A percentile compares a stretch with the other conserved stretches of the same genome.
phyloP scores from a whole-genome alignment of 2,888 invertebrate genomes.

The Coecobrya sp. region DNA sequence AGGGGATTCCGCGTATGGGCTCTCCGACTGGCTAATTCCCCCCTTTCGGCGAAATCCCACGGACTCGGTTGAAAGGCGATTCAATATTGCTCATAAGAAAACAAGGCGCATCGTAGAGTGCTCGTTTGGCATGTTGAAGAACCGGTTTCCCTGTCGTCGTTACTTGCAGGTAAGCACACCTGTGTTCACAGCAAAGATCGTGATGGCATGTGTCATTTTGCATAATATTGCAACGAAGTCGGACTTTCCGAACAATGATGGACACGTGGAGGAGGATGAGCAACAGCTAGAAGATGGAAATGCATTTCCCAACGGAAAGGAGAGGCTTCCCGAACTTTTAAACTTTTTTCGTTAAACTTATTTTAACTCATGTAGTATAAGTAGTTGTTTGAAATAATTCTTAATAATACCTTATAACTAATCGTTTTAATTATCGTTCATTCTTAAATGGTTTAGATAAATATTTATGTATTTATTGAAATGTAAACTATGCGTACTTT shows the following conservation, averaged over 20 bases:
- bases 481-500: no score
- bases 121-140: not conserved
- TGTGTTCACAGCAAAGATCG: not conserved
- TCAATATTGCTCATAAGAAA: not conserved
- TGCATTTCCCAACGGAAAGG: no score
- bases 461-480: no score
- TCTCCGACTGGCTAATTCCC: not conserved
- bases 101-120: not conserved
- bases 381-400: no score
- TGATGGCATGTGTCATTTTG: not conserved
- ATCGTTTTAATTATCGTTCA: no score
- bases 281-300: no score
- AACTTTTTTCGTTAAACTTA: no score
- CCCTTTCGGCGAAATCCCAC: not conserved
- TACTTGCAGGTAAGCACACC: not conserved
- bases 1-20: not conserved
- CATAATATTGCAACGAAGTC: not conserved
- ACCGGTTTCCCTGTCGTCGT: not conserved
- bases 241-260: not conserved
- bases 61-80: not conserved
- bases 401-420: no score
- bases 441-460: no score
- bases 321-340: no score
- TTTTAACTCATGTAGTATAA: no score
- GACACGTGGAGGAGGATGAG: no score